These are phyloP conservation scores for Sebastes aleutianus DNA, from an alignment of 2,797 vertebrate genomes.

Conservation along the genomic window DNA sequence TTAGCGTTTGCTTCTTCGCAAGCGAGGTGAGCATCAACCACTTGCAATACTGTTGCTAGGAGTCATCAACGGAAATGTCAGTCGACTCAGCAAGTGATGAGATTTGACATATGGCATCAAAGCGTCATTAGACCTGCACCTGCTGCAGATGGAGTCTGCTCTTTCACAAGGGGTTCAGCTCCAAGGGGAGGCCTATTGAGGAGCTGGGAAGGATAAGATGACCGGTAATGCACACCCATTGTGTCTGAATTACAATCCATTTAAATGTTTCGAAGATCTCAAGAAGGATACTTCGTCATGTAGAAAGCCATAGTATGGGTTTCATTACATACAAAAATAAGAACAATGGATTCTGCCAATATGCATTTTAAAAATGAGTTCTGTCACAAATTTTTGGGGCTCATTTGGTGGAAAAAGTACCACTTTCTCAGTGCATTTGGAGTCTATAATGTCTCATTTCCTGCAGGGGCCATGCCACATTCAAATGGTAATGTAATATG, in stretches of 20 bases:
- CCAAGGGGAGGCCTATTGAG: slow-evolving; percentile 72
- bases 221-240: slow-evolving; percentile 61
- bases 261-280: slow-evolving; percentile 23
- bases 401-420: too few species aligned
- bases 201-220: slow-evolving; percentile 73
- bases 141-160: slow-evolving; percentile 86
- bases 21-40: slow-evolving; percentile 64
- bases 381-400: background rate
- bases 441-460: too few species aligned
- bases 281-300: slow-evolving; percentile 11
- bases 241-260: slow-evolving; percentile 51
- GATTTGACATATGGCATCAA: slow-evolving; percentile 98
- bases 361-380: background rate
- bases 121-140: slow-evolving; percentile 92
- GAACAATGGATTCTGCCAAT: background rate
- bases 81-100: slow-evolving; percentile 93
- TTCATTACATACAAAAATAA: slow-evolving; percentile 2
- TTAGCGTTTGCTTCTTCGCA: slow-evolving; percentile 17
- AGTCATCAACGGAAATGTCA: slow-evolving; percentile 92
- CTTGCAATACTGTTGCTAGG: slow-evolving; percentile 82
- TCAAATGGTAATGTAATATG: slow-evolving; percentile 10
- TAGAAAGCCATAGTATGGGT: background rate
- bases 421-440: too few species aligned
- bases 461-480: background rate
- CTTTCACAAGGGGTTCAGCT: slow-evolving; percentile 82